Conservation (phyloP, 2,113 vertebrate genomes). For the Sinocyclocheilus anshuiensis region DNA sequence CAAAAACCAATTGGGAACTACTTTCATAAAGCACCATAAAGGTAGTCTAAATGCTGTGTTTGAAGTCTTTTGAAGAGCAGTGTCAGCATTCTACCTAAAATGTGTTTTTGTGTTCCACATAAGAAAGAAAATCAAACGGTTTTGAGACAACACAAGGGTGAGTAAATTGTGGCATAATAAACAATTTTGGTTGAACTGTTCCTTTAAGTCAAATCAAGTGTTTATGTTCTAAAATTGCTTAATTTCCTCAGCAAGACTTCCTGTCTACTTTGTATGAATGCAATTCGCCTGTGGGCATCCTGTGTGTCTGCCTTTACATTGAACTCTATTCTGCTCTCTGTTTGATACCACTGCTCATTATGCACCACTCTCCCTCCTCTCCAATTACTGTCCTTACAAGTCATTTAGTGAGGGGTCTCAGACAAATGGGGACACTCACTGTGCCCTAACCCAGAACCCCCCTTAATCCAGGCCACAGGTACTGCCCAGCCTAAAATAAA, state of each 20-base stretch:
- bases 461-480: no score
- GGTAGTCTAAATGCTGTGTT: background rate
- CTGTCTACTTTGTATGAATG: background rate
- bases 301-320: slow-evolving; percentile 34
- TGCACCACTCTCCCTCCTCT: slow-evolving; percentile 32
- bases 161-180: background rate
- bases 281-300: background rate
- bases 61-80: background rate
- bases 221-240: slow-evolving; percentile 2
- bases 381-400: slow-evolving; percentile 48
- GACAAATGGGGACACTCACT: slow-evolving; percentile 26
- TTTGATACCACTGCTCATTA: slow-evolving; percentile 22
- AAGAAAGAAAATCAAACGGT: background rate
- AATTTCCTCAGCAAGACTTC: background rate
- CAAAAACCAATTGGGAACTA: background rate
- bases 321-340: slow-evolving; percentile 38
- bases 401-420: slow-evolving; percentile 37
- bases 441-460: slow-evolving; percentile 21
- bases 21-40: background rate
- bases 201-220: no score
- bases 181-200: background rate
- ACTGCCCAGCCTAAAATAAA: no score
- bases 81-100: background rate
- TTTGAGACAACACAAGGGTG: background rate
- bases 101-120: background rate